phyloP scores from a whole-genome alignment of 2,888 invertebrate species.

The Acronicta alni region DNA sequence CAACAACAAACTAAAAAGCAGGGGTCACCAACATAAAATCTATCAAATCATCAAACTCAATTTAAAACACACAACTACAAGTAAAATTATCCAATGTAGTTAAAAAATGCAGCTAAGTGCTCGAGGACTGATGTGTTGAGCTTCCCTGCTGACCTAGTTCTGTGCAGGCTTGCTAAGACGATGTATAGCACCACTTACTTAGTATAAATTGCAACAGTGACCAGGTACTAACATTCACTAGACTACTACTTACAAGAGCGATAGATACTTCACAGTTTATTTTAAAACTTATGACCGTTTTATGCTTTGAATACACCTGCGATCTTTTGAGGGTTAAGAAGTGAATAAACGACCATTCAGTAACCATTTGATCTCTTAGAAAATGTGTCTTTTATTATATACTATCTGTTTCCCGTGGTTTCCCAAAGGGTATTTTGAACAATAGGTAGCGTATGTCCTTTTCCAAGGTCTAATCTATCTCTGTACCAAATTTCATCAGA shows the following conservation, averaged over 20 bases:
- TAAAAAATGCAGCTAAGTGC: constrained; percentile 22
- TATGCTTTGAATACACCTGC: not conserved
- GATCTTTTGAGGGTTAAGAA: not conserved
- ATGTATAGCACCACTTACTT: constrained; percentile 46
- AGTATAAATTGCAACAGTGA: constrained; percentile 48
- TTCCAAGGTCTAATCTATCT: no score
- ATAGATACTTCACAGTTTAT: constrained; percentile 18
- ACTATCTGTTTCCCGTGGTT: no score
- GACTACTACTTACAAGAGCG: constrained; percentile 24
- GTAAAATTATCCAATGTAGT: not conserved
- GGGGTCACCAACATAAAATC: no score
- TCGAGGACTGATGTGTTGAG: constrained; percentile 23
- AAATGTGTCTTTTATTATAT: no score
- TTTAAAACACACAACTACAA: no score
- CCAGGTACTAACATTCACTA: constrained; percentile 42
- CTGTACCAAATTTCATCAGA: no score
- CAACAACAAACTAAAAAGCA: no score
- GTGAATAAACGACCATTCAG: no score
- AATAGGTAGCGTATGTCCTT: no score
- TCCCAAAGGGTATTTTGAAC: no score
- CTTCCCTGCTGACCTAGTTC: constrained; percentile 36
- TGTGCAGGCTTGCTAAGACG: constrained; percentile 14
- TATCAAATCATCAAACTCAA: not conserved
- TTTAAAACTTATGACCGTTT: not conserved
- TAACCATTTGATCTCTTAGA: no score